Base-by-base conservation (phyloP, 2,888 invertebrate species). In the Taphrorychus bicolor region DNA sequence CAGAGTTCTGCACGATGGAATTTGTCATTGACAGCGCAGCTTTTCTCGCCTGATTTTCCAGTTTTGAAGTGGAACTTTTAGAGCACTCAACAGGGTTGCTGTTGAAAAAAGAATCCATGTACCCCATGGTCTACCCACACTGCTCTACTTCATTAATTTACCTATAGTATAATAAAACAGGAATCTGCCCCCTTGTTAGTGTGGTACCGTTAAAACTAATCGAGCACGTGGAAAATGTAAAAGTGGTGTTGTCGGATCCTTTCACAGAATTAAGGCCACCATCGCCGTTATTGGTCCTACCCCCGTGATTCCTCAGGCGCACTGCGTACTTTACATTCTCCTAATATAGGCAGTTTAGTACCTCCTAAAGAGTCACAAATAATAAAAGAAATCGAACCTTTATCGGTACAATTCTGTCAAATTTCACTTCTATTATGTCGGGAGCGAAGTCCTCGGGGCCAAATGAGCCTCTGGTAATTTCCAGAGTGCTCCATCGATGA, bases 201-300 rank as follows among this genome's bases (percentile, higher is more conserved):
- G 95, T 97, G 0, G 98, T 98, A n/a, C 98, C 98, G 80, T 98
- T 97, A 80, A 94, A 94, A 81, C 97, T 97, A 49, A 97, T 85
- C 9, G 96, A 93, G 81, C 96, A 97, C 0, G 95, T 92, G 22
- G 92, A 90, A 81, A 95, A 98, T 52, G 91, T 89, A 82, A 98
- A 97, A 1, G 89, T 91, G 4, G 94, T 93, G 51, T 96, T 96
- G 82, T 98, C 97, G 0, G 95, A 93, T 5, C 97, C 97, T 76
- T 94, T 93, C 7, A 98, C 92, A 2, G 92, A 89, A 23, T 90
- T 89, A 70, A 95, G 82, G 0, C 98, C 98, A 21, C 94, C 93
- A 82, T 98, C 98, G 0, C 98, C 98, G 78, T 96, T 97, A 70
- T 93, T 92, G 0, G 98, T 98, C 69, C 95, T 88, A 2, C 94